Percentiles rank a stretch among this genome's conserved stretches.
phyloP scores from a whole-genome alignment of 1,140 invertebrate genomes.

The Eulimnadia texana region DNA sequence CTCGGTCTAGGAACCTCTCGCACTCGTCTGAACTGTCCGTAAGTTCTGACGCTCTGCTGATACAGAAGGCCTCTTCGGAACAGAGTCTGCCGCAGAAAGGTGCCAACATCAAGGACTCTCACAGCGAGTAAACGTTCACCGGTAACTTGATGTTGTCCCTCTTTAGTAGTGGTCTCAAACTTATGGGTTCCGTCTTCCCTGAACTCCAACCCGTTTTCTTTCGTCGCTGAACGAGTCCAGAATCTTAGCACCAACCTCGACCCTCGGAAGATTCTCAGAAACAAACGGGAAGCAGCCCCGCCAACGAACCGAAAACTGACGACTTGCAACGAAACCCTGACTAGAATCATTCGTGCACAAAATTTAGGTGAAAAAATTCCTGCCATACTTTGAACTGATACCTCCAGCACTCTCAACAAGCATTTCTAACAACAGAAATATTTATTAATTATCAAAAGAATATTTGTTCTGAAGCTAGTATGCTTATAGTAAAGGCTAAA shows the following conservation, averaged over 20 bases:
- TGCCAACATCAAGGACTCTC: constrained; percentile 53
- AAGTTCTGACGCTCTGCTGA: background rate
- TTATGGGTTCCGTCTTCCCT: background rate
- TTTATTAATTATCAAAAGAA: too few relatives aligned
- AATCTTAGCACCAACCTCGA: constrained; percentile 65
- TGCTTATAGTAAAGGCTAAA: too few relatives aligned
- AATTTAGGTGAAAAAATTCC: too few relatives aligned
- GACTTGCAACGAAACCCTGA: background rate
- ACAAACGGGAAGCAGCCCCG: background rate
- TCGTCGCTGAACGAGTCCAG: constrained; percentile 68
- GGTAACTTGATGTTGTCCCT: constrained; percentile 42
- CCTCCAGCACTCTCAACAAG: too few relatives aligned
- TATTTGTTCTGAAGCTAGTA: too few relatives aligned
- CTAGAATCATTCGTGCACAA: constrained; percentile 3
- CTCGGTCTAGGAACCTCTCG: constrained; percentile 30
- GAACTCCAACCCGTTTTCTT: constrained; percentile 45
- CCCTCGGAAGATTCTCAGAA: constrained; percentile 53
- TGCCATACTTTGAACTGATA: too few relatives aligned
- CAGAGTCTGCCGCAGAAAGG: background rate
- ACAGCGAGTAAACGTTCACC: constrained; percentile 60
- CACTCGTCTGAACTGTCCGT: constrained; percentile 41
- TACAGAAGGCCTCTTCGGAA: constrained; percentile 12
- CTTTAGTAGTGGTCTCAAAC: constrained; percentile 12
- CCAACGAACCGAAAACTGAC: background rate
- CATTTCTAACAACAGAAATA: too few relatives aligned